These are phyloP conservation scores for Pan paniscus DNA, from an alignment of 2,113 vertebrate genomes.

Conservation along the genomic window DNA sequence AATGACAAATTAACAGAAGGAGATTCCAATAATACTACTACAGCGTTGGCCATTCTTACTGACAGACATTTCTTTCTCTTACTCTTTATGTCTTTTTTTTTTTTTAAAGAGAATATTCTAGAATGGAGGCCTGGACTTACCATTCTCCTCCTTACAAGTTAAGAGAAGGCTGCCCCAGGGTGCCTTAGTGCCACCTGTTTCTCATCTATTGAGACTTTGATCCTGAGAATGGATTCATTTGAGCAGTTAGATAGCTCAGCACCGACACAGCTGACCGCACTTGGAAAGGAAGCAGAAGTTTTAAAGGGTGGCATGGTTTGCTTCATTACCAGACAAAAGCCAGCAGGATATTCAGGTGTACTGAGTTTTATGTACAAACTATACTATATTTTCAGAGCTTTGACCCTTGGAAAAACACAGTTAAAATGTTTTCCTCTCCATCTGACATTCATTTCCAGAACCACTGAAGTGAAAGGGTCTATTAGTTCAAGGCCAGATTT, in stretches of 20 bases:
- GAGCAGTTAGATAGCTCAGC: constrained; percentile 3
- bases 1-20: not conserved
- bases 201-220: constrained; percentile 62
- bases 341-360: constrained; percentile 62
- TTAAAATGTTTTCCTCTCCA: constrained; percentile 72
- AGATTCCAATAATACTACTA: not conserved
- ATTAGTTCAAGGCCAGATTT: constrained; percentile 77
- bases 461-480: constrained; percentile 74
- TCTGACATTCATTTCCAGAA: constrained; percentile 78
- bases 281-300: constrained; percentile 54
- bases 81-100: not conserved
- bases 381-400: constrained; percentile 64
- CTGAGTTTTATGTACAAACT: constrained; percentile 64
- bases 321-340: constrained; percentile 57
- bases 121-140: not conserved
- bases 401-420: constrained; percentile 72
- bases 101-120: not conserved
- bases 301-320: not conserved
- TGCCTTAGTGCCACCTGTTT: constrained; percentile 61
- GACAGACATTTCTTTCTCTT: not conserved
- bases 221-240: constrained; percentile 40
- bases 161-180: not conserved
- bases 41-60: not conserved
- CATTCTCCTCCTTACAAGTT: not conserved
- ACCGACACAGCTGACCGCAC: not conserved